phyloP scores from a whole-genome alignment of 2,888 invertebrate species.

The Homarus gammarus region DNA sequence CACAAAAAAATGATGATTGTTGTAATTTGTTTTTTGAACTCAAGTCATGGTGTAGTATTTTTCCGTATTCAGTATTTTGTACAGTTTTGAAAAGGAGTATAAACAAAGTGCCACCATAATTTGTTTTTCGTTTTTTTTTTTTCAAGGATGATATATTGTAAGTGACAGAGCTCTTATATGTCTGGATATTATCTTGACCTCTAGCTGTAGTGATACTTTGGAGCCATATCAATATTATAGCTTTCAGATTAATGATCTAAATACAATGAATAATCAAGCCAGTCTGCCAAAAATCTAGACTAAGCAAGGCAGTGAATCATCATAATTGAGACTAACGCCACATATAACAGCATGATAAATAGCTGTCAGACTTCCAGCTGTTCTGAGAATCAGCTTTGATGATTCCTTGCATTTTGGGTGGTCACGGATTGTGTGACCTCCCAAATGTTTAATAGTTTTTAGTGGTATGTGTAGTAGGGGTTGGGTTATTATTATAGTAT shows the following conservation, averaged over 20 bases:
- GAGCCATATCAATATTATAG: conserved; percentile 71
- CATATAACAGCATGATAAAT: conserved; percentile 34
- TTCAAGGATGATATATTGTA: conserved; percentile 53
- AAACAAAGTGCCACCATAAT: conserved; percentile 64
- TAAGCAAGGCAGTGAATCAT: conserved; percentile 64
- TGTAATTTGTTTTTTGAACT: conserved; percentile 53
- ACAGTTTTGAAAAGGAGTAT: conserved; percentile 61
- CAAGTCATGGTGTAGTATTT: conserved; percentile 60
- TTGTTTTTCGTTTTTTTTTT: conserved; percentile 31
- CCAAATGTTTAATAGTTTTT: conserved; percentile 44
- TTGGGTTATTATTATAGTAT: conserved; percentile 62
- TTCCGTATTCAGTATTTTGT: conserved; percentile 64
- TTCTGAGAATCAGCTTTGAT: conserved; percentile 38
- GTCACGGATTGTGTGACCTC: background rate
- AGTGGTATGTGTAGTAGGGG: conserved; percentile 59
- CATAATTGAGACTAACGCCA: conserved; percentile 41
- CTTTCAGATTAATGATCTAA: conserved; percentile 61
- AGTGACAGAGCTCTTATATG: conserved; percentile 58
- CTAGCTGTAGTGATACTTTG: conserved; percentile 48
- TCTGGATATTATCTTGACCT: conserved; percentile 60
- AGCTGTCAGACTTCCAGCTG: conserved; percentile 57
- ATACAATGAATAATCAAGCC: conserved; percentile 69
- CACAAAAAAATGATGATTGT: conserved; percentile 52
- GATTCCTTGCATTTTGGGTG: conserved; percentile 45
- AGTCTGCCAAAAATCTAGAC: conserved; percentile 69